Percentiles rank a stretch among this genome's conserved stretches.
phyloP scores from a whole-genome alignment of 2,888 invertebrate genomes.

The Suillia variegata region DNA sequence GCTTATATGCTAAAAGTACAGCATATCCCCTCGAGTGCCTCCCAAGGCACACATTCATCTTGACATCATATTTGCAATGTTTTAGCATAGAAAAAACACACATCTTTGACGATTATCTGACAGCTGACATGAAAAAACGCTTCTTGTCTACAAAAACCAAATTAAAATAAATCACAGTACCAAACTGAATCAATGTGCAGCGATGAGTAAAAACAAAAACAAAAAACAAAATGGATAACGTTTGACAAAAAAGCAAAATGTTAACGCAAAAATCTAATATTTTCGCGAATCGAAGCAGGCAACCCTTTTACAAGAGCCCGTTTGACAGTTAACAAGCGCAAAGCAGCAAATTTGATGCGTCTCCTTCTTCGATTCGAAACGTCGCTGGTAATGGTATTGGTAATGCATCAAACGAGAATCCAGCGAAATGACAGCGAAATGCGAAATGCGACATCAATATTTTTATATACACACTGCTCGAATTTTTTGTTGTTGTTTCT shows the following conservation, averaged over 20 bases:
- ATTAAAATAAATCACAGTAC: background rate
- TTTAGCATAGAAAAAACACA: too few species aligned
- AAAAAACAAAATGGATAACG: background rate
- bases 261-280: background rate
- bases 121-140: conserved; percentile 49
- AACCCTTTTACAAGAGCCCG: too few species aligned
- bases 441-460: conserved; percentile 12
- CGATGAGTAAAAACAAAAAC: background rate
- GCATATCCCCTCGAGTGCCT: too few species aligned
- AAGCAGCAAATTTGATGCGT: too few species aligned
- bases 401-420: conserved; percentile 47
- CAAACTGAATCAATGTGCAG: background rate
- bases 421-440: conserved; percentile 6
- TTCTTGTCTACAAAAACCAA: conserved; percentile 30
- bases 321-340: background rate
- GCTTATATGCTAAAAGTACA: too few species aligned
- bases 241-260: background rate
- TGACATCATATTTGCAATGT: too few species aligned
- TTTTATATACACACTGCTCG: too few species aligned
- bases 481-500: conserved; percentile 1
- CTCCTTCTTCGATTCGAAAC: too few species aligned
- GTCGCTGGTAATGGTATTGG: background rate
- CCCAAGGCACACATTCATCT: too few species aligned
- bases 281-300: background rate
- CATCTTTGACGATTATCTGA: conserved; percentile 31